Evolutionary conservation across 2,888 invertebrate species (phyloP), one percentile per base, ranked within the genome.

Genomic region (Phengaris arion): DNA sequence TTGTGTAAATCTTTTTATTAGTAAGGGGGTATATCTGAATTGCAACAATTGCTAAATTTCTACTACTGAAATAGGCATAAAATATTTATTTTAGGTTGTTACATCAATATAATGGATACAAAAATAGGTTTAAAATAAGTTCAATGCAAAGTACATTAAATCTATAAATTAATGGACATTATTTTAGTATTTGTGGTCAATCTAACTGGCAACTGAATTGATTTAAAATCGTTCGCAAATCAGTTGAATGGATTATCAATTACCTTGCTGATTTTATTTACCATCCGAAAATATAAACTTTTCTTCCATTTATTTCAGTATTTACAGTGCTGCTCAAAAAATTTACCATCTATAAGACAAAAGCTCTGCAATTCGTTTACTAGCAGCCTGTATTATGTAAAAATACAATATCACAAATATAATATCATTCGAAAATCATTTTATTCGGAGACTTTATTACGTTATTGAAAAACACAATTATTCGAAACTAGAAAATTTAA

Each of bases 401-500:
- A 35, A 35, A 35, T 64, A 1, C 5, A 10, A 35, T 22, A 64
- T 22, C 22, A 22, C 22, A 22, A 22, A 22, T 22, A 22, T 22
- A 22, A 48, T 64, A 35, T 45, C 15, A 69, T 69, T 15, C 46
- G n/a, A 48, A 22, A 72, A 52, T 72, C 12, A 35, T 72, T 22
- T 35, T 54, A 72, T n/a, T 35, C 45, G 35, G 35, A 54, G 54
- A 72, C 52, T 54, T 72, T 52, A 72, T 72, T 72, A 54, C 72
- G 35, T 54, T 72, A 72, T 13, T 22, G 72, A 45, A 52, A 72
- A 72, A 72, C 72, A 35, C 72, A 54, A 72, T 72, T 72, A 72
- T 72, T 72, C 13, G 52, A 52, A 72, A 72, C 54, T 72, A 59
- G 70, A 75, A 75, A 59, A 59, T 57, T 55, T 57, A 57, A 74